Evolutionary conservation across 2,113 vertebrate genomes (phyloP), one percentile per base, ranked within the genome.

Genomic region (Danionella cerebrum): DNA sequence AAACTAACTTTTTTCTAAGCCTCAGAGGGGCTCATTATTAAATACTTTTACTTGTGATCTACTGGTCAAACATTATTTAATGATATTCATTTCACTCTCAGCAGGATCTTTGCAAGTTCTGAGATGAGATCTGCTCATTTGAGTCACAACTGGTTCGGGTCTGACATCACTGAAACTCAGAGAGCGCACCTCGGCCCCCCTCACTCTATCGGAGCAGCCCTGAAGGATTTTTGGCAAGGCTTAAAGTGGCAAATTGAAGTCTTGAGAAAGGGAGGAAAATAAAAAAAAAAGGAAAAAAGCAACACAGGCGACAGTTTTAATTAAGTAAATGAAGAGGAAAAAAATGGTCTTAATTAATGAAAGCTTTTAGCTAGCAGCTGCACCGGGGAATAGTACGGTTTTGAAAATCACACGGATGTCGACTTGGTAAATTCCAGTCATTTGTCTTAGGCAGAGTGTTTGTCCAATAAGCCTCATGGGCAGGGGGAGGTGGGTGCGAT

Each of bases 341-440:
- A 73, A 78, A 78, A 83, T 80, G 79, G 80, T 88, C 64, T 64
- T 83, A 84, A 81, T 82, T 77, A 82, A 81, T 64, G 78, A 83
- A 83, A 77, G 82, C 81, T 77, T 84, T 84, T 76, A 85, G 86
- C 84, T 81, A 84, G 86, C 82, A 83, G 84, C 85, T 82, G 83
- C 60, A 64, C 58, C 5, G 66, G 70, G 71, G 80, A 81, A 69
- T 62, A 58, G 77, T 74, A 74, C 27, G 62, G 73, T 81, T 79
- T 79, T 68, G 76, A 75, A 73, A 80, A 83, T 78, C 76, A 85
- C 83, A 79, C 73, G 63, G 72, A 78, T 65, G 73, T 80, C 78
- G 74, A 75, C 82, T 80, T 62, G 71, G 77, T 71, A 75, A 79
- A 81, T 82, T 77, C 72, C 65, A 69, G 74, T 80, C 76, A 80